These are phyloP conservation scores for Drosophila repleta DNA, from an alignment of 1,140 invertebrate species.

Conservation along the genomic window DNA sequence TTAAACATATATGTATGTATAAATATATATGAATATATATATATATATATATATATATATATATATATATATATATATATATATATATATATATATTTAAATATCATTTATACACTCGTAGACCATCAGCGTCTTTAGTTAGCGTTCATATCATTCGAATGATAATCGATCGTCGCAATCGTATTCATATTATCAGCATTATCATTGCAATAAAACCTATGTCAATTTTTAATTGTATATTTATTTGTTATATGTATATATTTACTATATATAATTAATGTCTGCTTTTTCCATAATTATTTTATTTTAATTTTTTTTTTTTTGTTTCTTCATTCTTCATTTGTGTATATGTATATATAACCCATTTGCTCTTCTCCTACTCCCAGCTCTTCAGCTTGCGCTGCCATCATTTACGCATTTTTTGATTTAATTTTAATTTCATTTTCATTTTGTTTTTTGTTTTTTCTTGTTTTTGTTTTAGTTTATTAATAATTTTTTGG, in stretches of 20 bases:
- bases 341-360: constrained; percentile 82
- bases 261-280: constrained; percentile 68
- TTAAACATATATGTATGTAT: no score
- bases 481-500: constrained; percentile 42
- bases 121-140: constrained; percentile 39
- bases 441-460: constrained; percentile 21
- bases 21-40: no score
- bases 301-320: constrained; percentile 9
- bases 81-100: constrained; percentile 49
- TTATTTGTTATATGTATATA: constrained; percentile 79
- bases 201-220: constrained; percentile 75
- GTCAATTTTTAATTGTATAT: constrained; percentile 77
- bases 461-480: constrained; percentile 26
- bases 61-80: constrained; percentile 22
- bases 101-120: constrained; percentile 53
- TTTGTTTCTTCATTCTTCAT: constrained; percentile 29
- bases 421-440: constrained; percentile 25
- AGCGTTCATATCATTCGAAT: constrained; percentile 12
- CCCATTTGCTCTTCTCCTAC: constrained; percentile 35
- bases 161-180: constrained; percentile 29
- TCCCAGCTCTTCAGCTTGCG: constrained; percentile 18
- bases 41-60: constrained; percentile 48
- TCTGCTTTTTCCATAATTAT: constrained; percentile 33
- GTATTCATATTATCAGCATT: constrained; percentile 44
- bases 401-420: constrained; percentile 13